Conservation (phyloP, 1,140 invertebrate species). For the Heliconius hermathena region DNA sequence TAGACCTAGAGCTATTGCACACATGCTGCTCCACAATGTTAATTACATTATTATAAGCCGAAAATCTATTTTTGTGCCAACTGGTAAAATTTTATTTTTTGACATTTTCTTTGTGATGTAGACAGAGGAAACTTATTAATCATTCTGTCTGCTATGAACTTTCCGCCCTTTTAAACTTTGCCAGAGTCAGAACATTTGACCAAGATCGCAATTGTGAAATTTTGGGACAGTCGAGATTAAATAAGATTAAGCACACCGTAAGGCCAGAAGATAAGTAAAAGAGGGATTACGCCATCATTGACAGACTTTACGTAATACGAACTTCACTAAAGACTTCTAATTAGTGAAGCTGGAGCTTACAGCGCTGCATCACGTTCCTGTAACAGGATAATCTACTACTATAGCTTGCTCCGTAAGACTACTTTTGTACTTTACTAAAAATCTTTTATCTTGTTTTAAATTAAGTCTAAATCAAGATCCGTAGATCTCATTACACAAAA, state of each 20-base stretch:
- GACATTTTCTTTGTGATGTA: neutral
- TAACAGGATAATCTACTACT: neutral
- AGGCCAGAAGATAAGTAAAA: constrained; percentile 23
- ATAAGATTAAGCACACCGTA: neutral
- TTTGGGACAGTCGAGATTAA: neutral
- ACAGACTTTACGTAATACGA: constrained; percentile 30
- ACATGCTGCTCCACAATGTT: no score
- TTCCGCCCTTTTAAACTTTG: neutral
- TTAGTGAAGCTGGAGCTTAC: constrained; percentile 36
- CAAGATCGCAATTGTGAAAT: neutral
- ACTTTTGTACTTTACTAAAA: neutral
- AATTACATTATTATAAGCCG: no score
- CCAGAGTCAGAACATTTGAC: neutral
- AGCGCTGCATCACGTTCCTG: constrained; percentile 33
- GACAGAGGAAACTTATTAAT: neutral
- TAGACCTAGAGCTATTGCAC: no score
- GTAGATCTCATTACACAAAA: no score
- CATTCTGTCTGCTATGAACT: neutral
- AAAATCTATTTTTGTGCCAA: no score
- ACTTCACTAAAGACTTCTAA: constrained; percentile 33
- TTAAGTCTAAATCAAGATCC: neutral
- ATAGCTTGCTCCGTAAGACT: neutral
- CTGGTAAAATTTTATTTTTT: neutral
- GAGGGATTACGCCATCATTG: constrained; percentile 28
- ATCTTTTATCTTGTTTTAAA: neutral